Percentiles rank a stretch among this genome's conserved stretches.
These are phyloP conservation scores for Rhegmatorhina hoffmannsi DNA, from an alignment of 2,113 vertebrate species.

Conservation along the genomic window DNA sequence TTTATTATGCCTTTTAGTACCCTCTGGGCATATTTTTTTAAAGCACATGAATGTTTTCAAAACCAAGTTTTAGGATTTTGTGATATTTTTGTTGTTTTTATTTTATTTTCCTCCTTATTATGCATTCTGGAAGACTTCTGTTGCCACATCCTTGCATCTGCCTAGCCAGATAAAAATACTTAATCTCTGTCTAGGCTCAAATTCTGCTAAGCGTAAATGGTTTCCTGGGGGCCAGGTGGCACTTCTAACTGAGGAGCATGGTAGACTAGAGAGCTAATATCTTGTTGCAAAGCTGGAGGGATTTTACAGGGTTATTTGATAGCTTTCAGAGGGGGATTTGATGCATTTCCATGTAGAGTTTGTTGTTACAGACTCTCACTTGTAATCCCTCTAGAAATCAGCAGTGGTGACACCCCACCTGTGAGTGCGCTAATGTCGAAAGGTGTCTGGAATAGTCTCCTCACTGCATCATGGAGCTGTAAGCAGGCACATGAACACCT, in stretches of 20 bases:
- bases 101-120: not conserved
- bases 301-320: not conserved
- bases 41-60: not conserved
- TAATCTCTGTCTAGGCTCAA: not conserved
- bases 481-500: not conserved
- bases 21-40: not conserved
- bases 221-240: not conserved
- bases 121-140: not conserved
- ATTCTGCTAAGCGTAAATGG: not conserved
- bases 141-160: not conserved
- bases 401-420: not conserved
- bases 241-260: not conserved
- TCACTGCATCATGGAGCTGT: not conserved
- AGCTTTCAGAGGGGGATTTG: not conserved
- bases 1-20: not conserved
- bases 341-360: not conserved
- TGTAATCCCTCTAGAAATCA: not conserved
- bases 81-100: not conserved
- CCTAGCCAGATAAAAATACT: not conserved
- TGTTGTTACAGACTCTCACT: not conserved
- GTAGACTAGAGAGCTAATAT: not conserved
- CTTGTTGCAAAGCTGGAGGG: not conserved
- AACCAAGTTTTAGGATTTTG: not conserved
- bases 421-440: not conserved
- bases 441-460: not conserved